Percentiles rank a stretch among this genome's conserved stretches.
Conservation (phyloP, 2,888 invertebrate genomes). For the Drosophila meridionalis region DNA sequence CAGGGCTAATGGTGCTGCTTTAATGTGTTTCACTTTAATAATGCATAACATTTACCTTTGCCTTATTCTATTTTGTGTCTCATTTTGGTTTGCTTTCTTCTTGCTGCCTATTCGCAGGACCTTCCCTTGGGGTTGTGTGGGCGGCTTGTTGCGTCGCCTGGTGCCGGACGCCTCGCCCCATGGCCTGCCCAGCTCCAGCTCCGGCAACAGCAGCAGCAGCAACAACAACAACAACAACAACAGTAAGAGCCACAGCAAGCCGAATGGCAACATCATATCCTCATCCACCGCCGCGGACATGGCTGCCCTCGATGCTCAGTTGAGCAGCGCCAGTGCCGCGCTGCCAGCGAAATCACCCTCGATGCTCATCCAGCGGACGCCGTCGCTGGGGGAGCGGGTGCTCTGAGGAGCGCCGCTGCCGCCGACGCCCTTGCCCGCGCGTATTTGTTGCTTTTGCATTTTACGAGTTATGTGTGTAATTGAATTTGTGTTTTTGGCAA, state of each 20-base stretch:
- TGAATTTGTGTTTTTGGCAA: constrained; percentile 75
- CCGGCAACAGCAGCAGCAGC: neutral
- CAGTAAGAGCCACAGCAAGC: constrained; percentile 27
- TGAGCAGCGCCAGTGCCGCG: constrained; percentile 66
- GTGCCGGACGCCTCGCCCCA: constrained; percentile 90
- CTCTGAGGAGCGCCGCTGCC: constrained; percentile 69
- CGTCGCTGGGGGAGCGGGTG: constrained; percentile 84
- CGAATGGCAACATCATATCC: constrained; percentile 39
- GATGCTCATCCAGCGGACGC: constrained; percentile 83
- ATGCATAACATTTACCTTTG: constrained; percentile 70
- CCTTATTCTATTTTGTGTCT: constrained; percentile 18
- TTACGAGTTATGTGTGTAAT: constrained; percentile 72
- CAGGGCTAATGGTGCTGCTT: constrained; percentile 69
- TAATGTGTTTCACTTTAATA: constrained; percentile 77
- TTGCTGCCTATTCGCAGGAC: constrained; percentile 86
- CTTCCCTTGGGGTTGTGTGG: constrained; percentile 90
- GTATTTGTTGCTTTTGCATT: constrained; percentile 53
- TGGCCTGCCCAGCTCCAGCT: constrained; percentile 58
- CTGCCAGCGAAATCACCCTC: constrained; percentile 82
- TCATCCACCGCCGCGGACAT: constrained; percentile 48
- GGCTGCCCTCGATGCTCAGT: constrained; percentile 68
- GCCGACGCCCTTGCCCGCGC: constrained; percentile 3
- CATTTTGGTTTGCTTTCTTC: neutral
- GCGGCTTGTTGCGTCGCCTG: constrained; percentile 88
- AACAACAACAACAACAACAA: neutral